Evolutionary conservation across 2,888 invertebrate species (phyloP).

Genomic region (Diaprepes abbreviatus): DNA sequence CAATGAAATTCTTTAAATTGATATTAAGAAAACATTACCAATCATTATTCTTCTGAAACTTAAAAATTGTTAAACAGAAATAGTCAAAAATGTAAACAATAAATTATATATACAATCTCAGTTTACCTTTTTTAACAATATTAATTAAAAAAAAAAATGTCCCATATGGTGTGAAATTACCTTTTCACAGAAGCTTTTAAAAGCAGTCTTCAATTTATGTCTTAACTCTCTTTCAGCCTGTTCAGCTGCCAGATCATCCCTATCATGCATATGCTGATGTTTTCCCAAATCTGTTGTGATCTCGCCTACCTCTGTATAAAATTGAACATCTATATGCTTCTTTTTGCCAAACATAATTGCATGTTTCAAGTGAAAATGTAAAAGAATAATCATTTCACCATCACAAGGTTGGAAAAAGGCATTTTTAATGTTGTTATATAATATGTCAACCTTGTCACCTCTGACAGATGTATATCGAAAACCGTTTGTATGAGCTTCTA

Average conservation of each 20-base stretch:
- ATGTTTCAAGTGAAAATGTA: conserved; percentile 99
- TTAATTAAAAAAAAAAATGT: too few species aligned
- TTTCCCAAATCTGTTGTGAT: conserved; percentile 99
- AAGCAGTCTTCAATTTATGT: conserved; percentile 96
- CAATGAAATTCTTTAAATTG: too few species aligned
- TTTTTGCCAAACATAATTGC: conserved; percentile 99
- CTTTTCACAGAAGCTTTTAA: conserved; percentile 98
- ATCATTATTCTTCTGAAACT: too few species aligned
- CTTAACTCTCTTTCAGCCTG: conserved; percentile 97
- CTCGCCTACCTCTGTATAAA: conserved; percentile 99
- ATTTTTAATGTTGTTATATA: conserved; percentile 99
- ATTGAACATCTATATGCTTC: conserved; percentile 98
- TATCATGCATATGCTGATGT: conserved; percentile 99
- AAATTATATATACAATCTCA: too few species aligned
- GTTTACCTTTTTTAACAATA: too few species aligned
- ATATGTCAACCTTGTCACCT: conserved; percentile 98
- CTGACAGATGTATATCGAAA: conserved; percentile 96
- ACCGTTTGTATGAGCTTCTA: conserved; percentile 97
- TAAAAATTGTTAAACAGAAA: too few species aligned
- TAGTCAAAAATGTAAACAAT: too few species aligned
- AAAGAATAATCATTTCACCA: conserved; percentile 97
- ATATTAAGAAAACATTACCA: too few species aligned
- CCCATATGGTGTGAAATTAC: too few species aligned
- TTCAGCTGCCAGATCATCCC: conserved; percentile 98
- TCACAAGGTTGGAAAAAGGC: conserved; percentile 99